Evolutionary conservation across 2,888 invertebrate species (phyloP), one percentile per base, ranked within the genome.

Genomic region (Dyspetes luteomarginatus): DNA sequence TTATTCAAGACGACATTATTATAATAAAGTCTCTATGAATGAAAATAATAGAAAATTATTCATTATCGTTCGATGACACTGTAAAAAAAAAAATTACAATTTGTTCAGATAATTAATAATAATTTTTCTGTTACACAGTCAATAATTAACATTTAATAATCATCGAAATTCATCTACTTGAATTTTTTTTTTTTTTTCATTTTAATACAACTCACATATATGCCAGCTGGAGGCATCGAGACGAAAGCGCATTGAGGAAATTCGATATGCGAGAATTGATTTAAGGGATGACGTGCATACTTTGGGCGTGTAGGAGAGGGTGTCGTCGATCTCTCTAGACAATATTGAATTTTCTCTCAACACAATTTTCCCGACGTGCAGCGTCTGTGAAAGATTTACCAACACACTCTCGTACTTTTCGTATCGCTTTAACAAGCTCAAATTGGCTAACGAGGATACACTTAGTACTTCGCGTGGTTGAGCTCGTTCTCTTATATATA

Each of bases 271-370:
- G 45, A 28, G n/a, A 12, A 64, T 36, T 36, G 15, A 69, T 17
- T 69, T 12, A n/a, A 58, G 45, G 45, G 45, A 28, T 17, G 43
- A 19, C 45, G 28, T 45, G 45, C 9, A n/a, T n/a, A 26, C 12
- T 68, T 56, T 43, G 17, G 9, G 12, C 17, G 26, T 26, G 17
- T 15, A 15, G n/a, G 56, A 48, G 17, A n/a, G 56, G 41, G 7
- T 12, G 41, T 15, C 15, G 4, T 55, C 9, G 50, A 65, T 65
- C 45, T 36, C 36, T 36, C 36, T 7, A 3, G 62, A 1, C 41
- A 60, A 45, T 19, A 62, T 62, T 62, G 24, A 24, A 62, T 62
- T 62, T 22, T 45, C 43, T 30, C 9, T 12, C 15, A 4, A 60
- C 36, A 19, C 3, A 5, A 19, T 60, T 60, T 60, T 19, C 41